Evolutionary conservation across 2,888 invertebrate species (phyloP).

Genomic region (Podabrus alpinus): DNA sequence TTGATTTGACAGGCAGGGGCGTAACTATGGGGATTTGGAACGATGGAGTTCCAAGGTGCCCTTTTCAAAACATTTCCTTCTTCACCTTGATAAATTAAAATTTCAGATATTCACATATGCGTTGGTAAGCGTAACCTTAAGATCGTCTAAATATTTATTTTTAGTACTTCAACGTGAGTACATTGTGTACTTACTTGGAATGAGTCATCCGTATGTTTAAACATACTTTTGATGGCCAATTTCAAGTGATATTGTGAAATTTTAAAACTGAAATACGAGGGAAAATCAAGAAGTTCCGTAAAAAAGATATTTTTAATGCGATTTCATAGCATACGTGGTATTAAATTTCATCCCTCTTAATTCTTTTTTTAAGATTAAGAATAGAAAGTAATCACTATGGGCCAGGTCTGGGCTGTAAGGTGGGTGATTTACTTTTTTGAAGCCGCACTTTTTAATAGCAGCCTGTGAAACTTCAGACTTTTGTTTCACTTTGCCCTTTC

Average conservation of each 20-base stretch:
- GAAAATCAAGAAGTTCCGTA: no score
- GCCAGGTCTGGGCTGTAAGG: no score
- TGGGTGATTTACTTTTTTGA: no score
- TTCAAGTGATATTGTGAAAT: background rate
- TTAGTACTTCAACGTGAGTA: background rate
- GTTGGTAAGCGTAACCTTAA: background rate
- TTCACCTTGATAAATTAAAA: background rate
- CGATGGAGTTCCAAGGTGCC: background rate
- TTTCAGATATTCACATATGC: background rate
- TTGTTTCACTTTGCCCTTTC: no score
- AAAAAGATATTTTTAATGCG: no score
- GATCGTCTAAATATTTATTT: background rate
- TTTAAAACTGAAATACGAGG: background rate
- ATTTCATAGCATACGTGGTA: no score
- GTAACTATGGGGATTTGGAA: background rate
- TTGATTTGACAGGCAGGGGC: background rate
- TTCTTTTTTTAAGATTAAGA: no score
- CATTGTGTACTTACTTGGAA: background rate
- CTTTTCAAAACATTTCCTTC: background rate
- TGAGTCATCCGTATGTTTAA: background rate
- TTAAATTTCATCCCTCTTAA: no score
- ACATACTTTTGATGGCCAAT: background rate
- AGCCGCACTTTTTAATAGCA: no score
- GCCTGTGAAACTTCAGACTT: no score
- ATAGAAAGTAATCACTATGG: no score